These are phyloP conservation scores for Petrosia ficiformis DNA, from an alignment of 37 sponge, comb jelly and placozoan species.

Conservation along the genomic window DNA sequence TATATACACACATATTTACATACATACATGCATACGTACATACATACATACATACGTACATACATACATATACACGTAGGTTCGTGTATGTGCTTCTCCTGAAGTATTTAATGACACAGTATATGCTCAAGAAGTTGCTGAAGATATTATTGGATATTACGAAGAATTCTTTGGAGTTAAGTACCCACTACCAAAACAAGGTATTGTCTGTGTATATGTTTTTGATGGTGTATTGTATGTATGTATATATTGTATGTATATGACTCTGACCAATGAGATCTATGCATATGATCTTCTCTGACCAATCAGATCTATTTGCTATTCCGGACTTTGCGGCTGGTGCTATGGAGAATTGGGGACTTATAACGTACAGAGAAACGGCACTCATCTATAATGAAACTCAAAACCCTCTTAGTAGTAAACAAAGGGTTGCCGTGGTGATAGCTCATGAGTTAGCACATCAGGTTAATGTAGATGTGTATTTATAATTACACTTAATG, in stretches of 20 bases:
- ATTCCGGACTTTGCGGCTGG: constrained; percentile 92
- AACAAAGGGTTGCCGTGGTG: constrained; percentile 84
- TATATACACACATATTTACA: background rate
- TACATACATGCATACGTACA: too few relatives aligned
- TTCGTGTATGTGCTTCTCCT: constrained; percentile 86
- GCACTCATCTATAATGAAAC: constrained; percentile 72
- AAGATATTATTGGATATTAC: constrained; percentile 62
- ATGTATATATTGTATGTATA: too few relatives aligned
- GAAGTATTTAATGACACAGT: constrained; percentile 44
- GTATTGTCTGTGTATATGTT: constrained; percentile 43
- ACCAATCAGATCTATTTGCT: constrained; percentile 97
- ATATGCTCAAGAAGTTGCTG: constrained; percentile 71
- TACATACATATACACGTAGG: constrained; percentile 51
- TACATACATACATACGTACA: too few relatives aligned
- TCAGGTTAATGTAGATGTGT: constrained; percentile 44
- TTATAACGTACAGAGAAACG: constrained; percentile 92
- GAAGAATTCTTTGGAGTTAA: constrained; percentile 71
- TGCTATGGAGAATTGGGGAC: constrained; percentile 99
- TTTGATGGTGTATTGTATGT: too few relatives aligned
- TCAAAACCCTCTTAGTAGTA: constrained; percentile 45
- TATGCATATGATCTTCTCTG: too few relatives aligned
- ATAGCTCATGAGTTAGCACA: constrained; percentile 97
- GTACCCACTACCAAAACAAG: constrained; percentile 93
- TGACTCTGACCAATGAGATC: too few relatives aligned
- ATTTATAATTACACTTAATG: background rate